Evolutionary conservation across 2,113 vertebrate species (phyloP).

Genomic region (Nothocercus julius): DNA sequence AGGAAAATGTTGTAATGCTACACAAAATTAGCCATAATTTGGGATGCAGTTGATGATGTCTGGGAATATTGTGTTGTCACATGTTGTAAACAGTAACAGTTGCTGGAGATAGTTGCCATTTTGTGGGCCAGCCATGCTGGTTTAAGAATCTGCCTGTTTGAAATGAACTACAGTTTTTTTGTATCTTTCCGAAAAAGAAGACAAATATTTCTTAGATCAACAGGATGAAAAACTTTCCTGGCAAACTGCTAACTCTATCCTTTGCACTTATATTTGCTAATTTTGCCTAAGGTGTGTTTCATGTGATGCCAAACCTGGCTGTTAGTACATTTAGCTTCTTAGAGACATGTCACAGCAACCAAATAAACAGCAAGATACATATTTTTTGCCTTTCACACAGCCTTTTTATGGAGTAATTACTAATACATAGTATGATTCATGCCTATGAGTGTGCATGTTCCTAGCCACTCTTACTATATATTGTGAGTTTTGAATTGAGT

Average conservation of each 20-base stretch:
- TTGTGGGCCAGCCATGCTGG: neutral
- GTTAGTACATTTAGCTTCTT: neutral
- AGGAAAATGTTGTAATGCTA: neutral
- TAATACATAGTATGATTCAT: neutral
- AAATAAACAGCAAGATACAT: neutral
- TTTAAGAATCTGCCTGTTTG: neutral
- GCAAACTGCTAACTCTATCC: neutral
- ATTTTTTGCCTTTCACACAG: neutral
- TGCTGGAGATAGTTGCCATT: conserved; percentile 2
- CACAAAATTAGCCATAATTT: neutral
- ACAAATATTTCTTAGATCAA: neutral
- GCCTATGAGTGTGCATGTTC: neutral
- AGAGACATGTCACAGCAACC: neutral
- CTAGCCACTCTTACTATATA: neutral
- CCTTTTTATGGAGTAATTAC: neutral
- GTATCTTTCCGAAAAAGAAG: neutral
- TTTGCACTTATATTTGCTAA: conserved; percentile 12
- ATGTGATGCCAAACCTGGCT: neutral
- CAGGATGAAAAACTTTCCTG: neutral
- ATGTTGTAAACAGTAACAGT: neutral
- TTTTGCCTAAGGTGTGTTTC: conserved; percentile 17
- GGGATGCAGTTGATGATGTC: neutral
- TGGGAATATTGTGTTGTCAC: neutral
- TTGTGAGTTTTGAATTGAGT: neutral
- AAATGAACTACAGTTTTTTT: neutral